Evolutionary conservation across 2,888 invertebrate species (phyloP), one percentile per base, ranked within the genome.

Genomic region (Adelognathus sp.): DNA sequence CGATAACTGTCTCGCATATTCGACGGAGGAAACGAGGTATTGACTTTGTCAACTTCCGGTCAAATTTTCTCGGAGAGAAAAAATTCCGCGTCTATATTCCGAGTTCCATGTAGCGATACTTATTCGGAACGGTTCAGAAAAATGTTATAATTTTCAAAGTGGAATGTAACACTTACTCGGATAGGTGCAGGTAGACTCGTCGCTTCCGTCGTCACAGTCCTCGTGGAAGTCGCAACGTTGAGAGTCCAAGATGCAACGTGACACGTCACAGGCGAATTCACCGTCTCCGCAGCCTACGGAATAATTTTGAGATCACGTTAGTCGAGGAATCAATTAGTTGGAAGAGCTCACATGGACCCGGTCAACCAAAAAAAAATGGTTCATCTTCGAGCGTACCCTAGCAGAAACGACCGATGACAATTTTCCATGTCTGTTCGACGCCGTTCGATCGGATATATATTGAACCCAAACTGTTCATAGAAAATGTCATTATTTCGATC

Each of bases 171-270:
- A 87, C 89, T 89, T 58, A 90, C 91, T 83, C 24, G 90, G 90
- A 73, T 90, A 89, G 60, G 77, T 86, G 86, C 96, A 96, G 84
- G 93, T 93, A 2, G 91, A 88, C 88, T 96, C 96, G 85, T 96
- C 96, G 2, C 94, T 93, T 14, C 93, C 93, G 86, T 96, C 96
- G 7, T 91, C 85, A 84, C 96, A 96, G 79, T 96, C 94, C 6
- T 83, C 72, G 1, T 81, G 79, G 31, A 94, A 93, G 90, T 96
- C 93, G 88, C 96, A 95, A 14, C 92, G 92, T 81, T 92, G 90
- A 5, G 87, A 87, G 14, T 92, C 87, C 16, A 93, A 92, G 80
- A 95, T 92, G 88, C 95, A 96, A 60, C 93, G 92, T 11, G 91
- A 91, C 7, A 93, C 90, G 88, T 95, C 95, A 88, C 95, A 96